Conservation (phyloP, 2,113 vertebrate genomes). For the Synchiropus splendidus region DNA sequence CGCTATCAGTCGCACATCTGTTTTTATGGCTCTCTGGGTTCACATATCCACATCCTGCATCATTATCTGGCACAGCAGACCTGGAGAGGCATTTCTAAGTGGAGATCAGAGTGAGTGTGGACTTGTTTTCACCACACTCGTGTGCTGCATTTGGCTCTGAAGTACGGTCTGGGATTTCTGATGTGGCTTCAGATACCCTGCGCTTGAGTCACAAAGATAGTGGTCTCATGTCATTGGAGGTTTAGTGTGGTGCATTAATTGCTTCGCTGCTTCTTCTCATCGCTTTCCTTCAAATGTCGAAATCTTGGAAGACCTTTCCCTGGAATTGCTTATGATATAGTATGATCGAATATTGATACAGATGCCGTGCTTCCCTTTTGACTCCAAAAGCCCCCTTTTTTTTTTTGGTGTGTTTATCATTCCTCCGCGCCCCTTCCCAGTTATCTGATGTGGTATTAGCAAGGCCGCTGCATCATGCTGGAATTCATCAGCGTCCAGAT, state of each 20-base stretch:
- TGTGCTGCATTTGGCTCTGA: slow-evolving; percentile 8
- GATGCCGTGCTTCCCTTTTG: no score
- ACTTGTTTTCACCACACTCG: slow-evolving; percentile 28
- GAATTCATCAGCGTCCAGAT: slow-evolving; percentile 65
- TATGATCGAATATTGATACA: no score
- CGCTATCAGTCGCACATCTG: slow-evolving; percentile 32
- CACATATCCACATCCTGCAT: slow-evolving; percentile 41
- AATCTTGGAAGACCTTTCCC: no score
- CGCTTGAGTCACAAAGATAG: slow-evolving; percentile 38
- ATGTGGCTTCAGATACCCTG: slow-evolving; percentile 31
- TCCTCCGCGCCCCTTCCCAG: slow-evolving; percentile 1
- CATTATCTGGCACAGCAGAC: slow-evolving; percentile 28
- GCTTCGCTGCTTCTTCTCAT: slow-evolving; percentile 30
- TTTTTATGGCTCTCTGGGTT: slow-evolving; percentile 40
- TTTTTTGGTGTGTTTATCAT: slow-evolving; percentile 39
- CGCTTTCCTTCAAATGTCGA: slow-evolving; percentile 34
- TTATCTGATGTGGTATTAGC: slow-evolving; percentile 55
- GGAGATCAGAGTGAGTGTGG: slow-evolving; percentile 7
- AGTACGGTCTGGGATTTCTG: slow-evolving; percentile 17
- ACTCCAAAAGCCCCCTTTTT: slow-evolving; percentile 1
- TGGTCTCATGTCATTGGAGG: slow-evolving; percentile 37
- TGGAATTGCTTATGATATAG: no score
- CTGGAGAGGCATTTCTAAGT: slow-evolving; percentile 16
- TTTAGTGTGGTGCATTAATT: slow-evolving; percentile 24
- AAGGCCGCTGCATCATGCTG: slow-evolving; percentile 33